Percentiles rank a stretch among this genome's conserved stretches.
Evolutionary conservation across 2,888 invertebrate species (phyloP).

Genomic region (Drosophila kambysellisi): DNA sequence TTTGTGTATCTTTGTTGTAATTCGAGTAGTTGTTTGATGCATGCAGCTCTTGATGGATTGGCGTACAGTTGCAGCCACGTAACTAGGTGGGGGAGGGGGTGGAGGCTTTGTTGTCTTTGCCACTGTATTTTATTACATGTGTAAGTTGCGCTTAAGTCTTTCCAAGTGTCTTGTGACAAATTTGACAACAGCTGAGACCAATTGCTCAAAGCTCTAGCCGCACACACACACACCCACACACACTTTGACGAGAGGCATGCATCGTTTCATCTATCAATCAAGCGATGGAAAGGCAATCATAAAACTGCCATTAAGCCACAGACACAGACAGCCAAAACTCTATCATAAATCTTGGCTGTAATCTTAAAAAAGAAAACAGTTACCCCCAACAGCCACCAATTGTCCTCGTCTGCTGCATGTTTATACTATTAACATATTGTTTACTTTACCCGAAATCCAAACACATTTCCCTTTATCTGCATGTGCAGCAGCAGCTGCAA

Average conservation of each 20-base stretch:
- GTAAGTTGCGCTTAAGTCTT: slow-evolving; percentile 76
- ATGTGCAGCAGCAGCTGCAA: slow-evolving; percentile 53
- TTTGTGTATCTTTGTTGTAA: slow-evolving; percentile 49
- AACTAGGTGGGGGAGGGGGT: neutral
- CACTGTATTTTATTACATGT: slow-evolving; percentile 75
- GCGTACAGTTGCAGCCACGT: slow-evolving; percentile 62
- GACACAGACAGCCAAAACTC: slow-evolving; percentile 41
- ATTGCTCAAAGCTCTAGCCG: slow-evolving; percentile 50
- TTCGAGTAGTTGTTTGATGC: slow-evolving; percentile 65
- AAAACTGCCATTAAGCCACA: slow-evolving; percentile 76
- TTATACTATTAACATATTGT: slow-evolving; percentile 76
- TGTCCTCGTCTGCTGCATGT: slow-evolving; percentile 14
- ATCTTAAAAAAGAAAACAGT: slow-evolving; percentile 70
- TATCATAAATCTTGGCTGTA: slow-evolving; percentile 73
- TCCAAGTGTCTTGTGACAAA: slow-evolving; percentile 72
- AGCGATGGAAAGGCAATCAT: slow-evolving; percentile 68
- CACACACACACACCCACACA: slow-evolving; percentile 3
- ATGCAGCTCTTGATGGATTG: slow-evolving; percentile 76
- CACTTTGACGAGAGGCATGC: slow-evolving; percentile 32
- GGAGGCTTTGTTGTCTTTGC: slow-evolving; percentile 3
- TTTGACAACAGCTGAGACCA: slow-evolving; percentile 79
- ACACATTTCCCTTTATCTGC: slow-evolving; percentile 71
- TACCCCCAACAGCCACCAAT: slow-evolving; percentile 3
- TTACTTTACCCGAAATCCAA: slow-evolving; percentile 64
- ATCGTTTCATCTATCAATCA: slow-evolving; percentile 70